Evolutionary conservation across 2,797 vertebrate genomes (phyloP).

Genomic region (Pangasius mekongensis): DNA sequence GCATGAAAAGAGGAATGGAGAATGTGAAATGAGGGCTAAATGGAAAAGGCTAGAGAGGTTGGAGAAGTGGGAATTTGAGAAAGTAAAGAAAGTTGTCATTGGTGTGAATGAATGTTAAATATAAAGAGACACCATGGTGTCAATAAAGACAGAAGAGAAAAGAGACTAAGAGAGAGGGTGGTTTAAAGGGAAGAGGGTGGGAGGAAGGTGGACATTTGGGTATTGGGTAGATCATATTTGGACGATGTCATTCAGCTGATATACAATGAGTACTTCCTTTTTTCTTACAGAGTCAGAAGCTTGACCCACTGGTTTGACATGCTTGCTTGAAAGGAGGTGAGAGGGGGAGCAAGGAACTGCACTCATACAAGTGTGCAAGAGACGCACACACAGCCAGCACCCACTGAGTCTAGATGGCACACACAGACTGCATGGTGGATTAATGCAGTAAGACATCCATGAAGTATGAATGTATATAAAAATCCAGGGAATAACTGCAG

Average conservation of each 20-base stretch:
- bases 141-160: background rate
- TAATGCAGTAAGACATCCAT: background rate
- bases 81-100: background rate
- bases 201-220: background rate
- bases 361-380: conserved; percentile 38
- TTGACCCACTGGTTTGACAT: conserved; percentile 58
- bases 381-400: conserved; percentile 47
- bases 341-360: background rate
- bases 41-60: conserved; percentile 4
- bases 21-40: conserved; percentile 12
- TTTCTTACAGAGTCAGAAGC: conserved; percentile 48
- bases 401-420: conserved; percentile 29
- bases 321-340: conserved; percentile 60
- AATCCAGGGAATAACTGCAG: background rate
- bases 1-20: conserved; percentile 39
- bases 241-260: conserved; percentile 53
- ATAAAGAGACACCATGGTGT: conserved; percentile 9
- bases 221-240: conserved; percentile 37
- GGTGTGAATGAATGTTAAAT: background rate
- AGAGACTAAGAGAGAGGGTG: background rate
- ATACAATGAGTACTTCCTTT: conserved; percentile 60
- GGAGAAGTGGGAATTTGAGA: background rate
- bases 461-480: background rate
- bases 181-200: background rate
- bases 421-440: conserved; percentile 22